These are phyloP conservation scores for Lepus americanus DNA, from an alignment of 2,113 vertebrate species.

Conservation along the genomic window DNA sequence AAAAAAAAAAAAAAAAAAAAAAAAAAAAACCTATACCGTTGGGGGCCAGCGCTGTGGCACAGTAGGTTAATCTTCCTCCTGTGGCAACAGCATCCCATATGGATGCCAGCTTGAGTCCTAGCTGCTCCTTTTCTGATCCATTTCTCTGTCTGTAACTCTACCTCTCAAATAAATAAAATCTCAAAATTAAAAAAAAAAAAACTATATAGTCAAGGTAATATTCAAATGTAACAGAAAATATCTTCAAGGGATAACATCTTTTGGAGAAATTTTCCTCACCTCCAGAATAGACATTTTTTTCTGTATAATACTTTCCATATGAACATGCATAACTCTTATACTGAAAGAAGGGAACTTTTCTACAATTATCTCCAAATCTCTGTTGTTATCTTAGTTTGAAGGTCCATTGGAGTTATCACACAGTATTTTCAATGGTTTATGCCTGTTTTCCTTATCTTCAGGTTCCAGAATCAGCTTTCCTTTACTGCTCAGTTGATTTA, in stretches of 20 bases:
- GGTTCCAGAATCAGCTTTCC: background rate
- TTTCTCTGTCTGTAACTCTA: too few relatives aligned
- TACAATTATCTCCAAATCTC: background rate
- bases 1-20: too few relatives aligned
- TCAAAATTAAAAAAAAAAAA: background rate
- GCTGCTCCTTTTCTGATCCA: too few relatives aligned
- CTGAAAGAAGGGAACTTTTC: background rate
- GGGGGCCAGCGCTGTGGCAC: too few relatives aligned
- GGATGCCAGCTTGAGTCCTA: too few relatives aligned
- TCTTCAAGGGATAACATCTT: background rate
- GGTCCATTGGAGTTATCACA: background rate
- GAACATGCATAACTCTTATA: background rate
- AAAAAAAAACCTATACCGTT: too few relatives aligned
- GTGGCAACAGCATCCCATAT: too few relatives aligned
- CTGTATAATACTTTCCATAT: background rate
- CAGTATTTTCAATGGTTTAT: background rate
- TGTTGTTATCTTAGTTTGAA: background rate
- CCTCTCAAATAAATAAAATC: too few relatives aligned
- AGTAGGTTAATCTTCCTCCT: too few relatives aligned
- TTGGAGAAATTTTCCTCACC: background rate
- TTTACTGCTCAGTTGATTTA: background rate
- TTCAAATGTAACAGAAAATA: background rate
- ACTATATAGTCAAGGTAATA: background rate
- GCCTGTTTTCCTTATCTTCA: constrained; percentile 3
- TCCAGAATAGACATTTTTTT: background rate